Evolutionary conservation across 2,113 vertebrate species (phyloP).

Genomic region (Cavia aperea): DNA sequence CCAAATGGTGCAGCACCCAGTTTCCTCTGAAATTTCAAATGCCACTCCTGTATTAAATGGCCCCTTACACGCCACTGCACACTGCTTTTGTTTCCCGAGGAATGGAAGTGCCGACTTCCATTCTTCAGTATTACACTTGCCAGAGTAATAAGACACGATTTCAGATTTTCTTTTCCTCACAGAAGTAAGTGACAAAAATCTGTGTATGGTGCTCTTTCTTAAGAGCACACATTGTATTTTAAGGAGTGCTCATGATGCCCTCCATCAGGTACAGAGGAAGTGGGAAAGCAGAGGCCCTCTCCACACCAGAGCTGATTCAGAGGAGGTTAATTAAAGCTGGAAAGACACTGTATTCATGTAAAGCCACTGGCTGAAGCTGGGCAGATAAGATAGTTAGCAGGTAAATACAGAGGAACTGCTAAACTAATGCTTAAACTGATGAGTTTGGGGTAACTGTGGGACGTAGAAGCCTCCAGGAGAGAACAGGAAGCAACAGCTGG

Average conservation of each 20-base stretch:
- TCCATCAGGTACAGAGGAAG: not conserved
- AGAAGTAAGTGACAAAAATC: not conserved
- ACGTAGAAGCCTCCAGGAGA: not conserved
- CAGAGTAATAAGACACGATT: not conserved
- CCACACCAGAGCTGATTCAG: not conserved
- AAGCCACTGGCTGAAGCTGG: not conserved
- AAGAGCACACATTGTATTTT: not conserved
- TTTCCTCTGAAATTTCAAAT: not conserved
- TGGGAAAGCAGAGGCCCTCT: not conserved
- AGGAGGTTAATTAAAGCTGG: not conserved
- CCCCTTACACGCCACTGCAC: not conserved
- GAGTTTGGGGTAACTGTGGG: not conserved
- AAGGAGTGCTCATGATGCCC: not conserved
- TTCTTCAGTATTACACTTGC: not conserved
- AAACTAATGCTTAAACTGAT: not conserved
- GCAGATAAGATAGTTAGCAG: not conserved
- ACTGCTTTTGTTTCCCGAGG: not conserved
- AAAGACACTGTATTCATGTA: not conserved
- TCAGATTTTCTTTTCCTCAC: conserved; percentile 1
- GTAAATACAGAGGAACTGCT: not conserved
- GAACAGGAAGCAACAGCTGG: not conserved
- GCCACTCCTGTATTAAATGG: not conserved
- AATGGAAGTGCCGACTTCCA: not conserved
- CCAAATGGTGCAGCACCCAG: not conserved
- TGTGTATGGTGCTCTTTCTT: not conserved